These are phyloP conservation scores for Astyanax mexicanus DNA, from an alignment of 2,797 vertebrate genomes.

Conservation along the genomic window DNA sequence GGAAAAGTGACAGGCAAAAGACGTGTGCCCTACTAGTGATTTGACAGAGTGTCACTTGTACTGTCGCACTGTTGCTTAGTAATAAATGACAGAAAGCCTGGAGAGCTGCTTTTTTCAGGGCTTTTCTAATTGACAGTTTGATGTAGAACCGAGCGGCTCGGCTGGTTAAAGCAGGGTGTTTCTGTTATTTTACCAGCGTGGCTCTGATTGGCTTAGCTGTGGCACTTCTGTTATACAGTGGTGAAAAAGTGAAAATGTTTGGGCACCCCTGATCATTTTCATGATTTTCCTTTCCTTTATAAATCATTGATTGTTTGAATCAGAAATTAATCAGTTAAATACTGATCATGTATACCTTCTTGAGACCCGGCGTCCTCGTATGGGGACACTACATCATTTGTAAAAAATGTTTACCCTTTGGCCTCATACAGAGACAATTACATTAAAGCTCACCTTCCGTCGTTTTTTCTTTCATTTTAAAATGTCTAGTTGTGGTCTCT, in stretches of 20 bases:
- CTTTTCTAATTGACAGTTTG: neutral
- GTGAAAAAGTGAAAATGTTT: too few relatives aligned
- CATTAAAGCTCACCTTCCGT: too few relatives aligned
- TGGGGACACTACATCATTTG: too few relatives aligned
- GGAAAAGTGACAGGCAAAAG: slow-evolving; percentile 8
- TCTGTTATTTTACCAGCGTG: neutral
- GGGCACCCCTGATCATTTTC: neutral
- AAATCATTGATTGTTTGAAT: too few relatives aligned
- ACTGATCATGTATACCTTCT: too few relatives aligned
- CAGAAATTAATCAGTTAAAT: too few relatives aligned
- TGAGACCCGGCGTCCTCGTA: too few relatives aligned
- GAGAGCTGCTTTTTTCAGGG: neutral
- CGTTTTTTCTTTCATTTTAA: too few relatives aligned
- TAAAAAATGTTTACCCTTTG: too few relatives aligned
- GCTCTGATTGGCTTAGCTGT: neutral
- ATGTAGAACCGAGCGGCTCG: neutral
- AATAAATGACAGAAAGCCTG: neutral
- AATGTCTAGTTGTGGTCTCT: too few relatives aligned
- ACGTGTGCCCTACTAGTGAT: neutral
- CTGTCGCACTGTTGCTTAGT: neutral
- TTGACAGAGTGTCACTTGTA: neutral
- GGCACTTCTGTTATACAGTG: neutral
- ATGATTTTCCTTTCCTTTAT: too few relatives aligned
- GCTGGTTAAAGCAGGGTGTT: neutral
- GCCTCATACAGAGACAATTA: too few relatives aligned